Evolutionary conservation across 35 echinoderm and acorn worm species (phyloP), one percentile per base, ranked within the genome.

Genomic region (Ophioderma brevispina): DNA sequence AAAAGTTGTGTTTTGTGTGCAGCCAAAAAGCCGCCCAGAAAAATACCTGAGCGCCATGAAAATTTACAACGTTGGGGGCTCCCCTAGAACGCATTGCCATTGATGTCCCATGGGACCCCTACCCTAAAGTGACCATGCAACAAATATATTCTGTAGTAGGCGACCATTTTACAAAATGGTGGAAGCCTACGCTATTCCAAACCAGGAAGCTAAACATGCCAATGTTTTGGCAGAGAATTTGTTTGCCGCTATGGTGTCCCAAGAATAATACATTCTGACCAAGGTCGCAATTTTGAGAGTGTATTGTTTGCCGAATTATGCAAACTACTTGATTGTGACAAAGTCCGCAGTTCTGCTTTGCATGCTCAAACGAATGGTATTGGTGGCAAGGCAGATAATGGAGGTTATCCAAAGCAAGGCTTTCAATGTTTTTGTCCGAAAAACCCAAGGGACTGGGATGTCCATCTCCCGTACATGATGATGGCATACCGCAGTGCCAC

Each of bases 101-200:
- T 35, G 89, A 91, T 28, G 52, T 95, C n/a, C n/a, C 3, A 39
- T 91, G 55, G 88, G 88, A 17, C 88, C 89, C 0, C 80, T 91
- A 31, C 89, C 78, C 1, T 25, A 38, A 4, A 95, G 82, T 0
- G 84, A 82, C 30, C 39, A 25, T 76, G 55, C 0, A 90, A 90
- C 32, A 85, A 64, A 34, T 90, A 82, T 59, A 81, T 89, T 14
- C 40, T 93, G 80, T 93, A 0, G 70, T 88, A 30, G 79, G 79
- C 10, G 92, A 94, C 46, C 80, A 85, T 41, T 94, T 90, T 49
- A 94, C 92, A 0, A 94, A 94, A 52, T 94, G 87, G 87, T 81
- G 32, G 91, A 94, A 78, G 87, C 81, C 0, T 90, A 88, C 32
- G 17, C 84, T 14, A 85, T 90, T 39, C 92, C 76, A 56, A 64